Evolutionary conservation across 2,797 vertebrate genomes (phyloP).

Genomic region (Momotus momota): DNA sequence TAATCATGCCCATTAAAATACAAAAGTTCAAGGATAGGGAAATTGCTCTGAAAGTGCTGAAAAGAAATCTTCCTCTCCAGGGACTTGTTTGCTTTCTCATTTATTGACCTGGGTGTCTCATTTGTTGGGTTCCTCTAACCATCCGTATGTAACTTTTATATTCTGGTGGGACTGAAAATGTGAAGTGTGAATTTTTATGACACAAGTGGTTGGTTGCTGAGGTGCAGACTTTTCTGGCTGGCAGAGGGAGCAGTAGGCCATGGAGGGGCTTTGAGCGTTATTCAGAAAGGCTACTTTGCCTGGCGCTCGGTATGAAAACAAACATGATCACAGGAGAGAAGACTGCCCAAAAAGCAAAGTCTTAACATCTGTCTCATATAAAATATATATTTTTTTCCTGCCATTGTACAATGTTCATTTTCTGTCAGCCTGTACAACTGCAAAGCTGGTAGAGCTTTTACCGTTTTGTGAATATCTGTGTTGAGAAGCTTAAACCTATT

Average conservation of each 20-base stretch:
- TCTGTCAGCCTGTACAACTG: background rate
- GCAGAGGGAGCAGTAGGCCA: slow-evolving; percentile 45
- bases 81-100: background rate
- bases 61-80: background rate
- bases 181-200: slow-evolving; percentile 47
- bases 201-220: background rate
- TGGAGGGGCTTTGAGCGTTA: background rate
- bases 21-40: background rate
- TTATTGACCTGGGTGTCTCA: slow-evolving; percentile 42
- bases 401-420: background rate
- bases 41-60: background rate
- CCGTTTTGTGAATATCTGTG: background rate
- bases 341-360: slow-evolving; percentile 2
- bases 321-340: slow-evolving; percentile 6
- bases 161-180: slow-evolving; percentile 32
- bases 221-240: slow-evolving; percentile 40
- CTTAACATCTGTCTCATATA: slow-evolving; percentile 42
- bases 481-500: background rate
- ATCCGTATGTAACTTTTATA: slow-evolving; percentile 17
- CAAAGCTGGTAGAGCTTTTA: background rate
- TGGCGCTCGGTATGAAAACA: background rate
- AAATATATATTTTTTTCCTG: slow-evolving; percentile 32
- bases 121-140: slow-evolving; percentile 30
- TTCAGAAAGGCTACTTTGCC: background rate
- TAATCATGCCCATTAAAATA: background rate